Evolutionary conservation across 2,888 invertebrate genomes (phyloP), one percentile per base, ranked within the genome.

Genomic region (Clusia tigrina): DNA sequence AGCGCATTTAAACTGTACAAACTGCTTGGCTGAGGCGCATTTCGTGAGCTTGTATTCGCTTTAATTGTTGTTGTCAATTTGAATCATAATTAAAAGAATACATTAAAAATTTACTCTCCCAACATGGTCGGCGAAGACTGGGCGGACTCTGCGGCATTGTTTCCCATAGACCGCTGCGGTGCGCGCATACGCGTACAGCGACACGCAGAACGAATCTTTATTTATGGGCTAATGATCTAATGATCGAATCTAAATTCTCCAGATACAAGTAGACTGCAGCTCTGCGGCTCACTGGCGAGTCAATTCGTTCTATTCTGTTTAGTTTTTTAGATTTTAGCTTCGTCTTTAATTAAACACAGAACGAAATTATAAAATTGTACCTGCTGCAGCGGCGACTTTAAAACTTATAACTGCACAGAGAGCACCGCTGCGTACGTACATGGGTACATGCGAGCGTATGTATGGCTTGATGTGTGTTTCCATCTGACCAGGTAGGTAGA

Each of bases 331-430:
- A n/a, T n/a, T n/a, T 77, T 74, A 75, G 74, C 75, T 75, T 77
- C 77, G 77, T 74, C 75, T 75, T 75, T 75, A 75, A 75, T 75
- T 75, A 75, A 75, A 77, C 75, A 77, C 74, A 73, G 75, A 75
- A 75, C 77, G 73, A 76, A 75, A 75, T 75, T 75, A 76, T 74
- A 75, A 77, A 75, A 75, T 73, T 75, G 75, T 77, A 75, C 75
- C 75, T 75, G 75, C 75, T 75, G 74, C 70, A 63, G 65, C 58
- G 60, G 59, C 46, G 5, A 66, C 67, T 23, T 55, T 55, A n/a
- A n/a, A n/a, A n/a, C n/a, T n/a, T 20, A 48, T 22, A 48, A 48
- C 64, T 60, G 56, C 64, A 57, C 58, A 24, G 42, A 53, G 69
- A 61, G 60, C 58, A 63, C n/a, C n/a, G n/a, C n/a, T n/a, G n/a